Percentiles rank a stretch among this genome's conserved stretches.
phyloP scores from a whole-genome alignment of 2,113 vertebrate genomes.

The Danio rerio region DNA sequence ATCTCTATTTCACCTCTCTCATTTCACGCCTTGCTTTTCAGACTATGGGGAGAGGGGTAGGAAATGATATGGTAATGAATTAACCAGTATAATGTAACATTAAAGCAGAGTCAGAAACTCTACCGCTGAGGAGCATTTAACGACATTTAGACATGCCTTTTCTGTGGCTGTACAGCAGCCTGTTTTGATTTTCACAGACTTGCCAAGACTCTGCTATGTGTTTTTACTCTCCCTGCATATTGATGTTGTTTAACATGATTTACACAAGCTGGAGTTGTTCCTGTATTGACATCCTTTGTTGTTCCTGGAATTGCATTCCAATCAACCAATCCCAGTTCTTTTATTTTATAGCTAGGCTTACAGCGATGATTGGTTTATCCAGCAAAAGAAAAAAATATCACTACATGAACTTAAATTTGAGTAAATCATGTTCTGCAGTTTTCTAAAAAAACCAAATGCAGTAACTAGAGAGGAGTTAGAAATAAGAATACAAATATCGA shows the following conservation, averaged over 20 bases:
- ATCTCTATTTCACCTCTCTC: constrained; percentile 44
- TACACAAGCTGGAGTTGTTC: constrained; percentile 7
- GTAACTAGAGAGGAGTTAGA: not conserved
- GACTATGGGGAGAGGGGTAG: not conserved
- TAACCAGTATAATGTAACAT: constrained; percentile 27
- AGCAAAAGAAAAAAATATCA: not conserved
- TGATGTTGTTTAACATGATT: constrained; percentile 34
- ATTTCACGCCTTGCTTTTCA: constrained; percentile 10
- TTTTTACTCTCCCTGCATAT: constrained; percentile 8
- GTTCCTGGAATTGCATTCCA: constrained; percentile 13
- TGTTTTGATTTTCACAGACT: not conserved
- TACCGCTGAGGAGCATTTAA: constrained; percentile 4
- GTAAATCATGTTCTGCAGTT: not conserved
- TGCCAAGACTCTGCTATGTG: not conserved
- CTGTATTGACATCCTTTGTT: constrained; percentile 6
- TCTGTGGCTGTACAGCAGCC: not conserved
- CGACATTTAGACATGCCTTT: not conserved
- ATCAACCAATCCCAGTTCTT: not conserved
- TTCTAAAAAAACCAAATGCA: not conserved
- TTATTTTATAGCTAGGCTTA: constrained; percentile 28
- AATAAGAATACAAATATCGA: too few species aligned
- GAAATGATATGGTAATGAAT: constrained; percentile 52
- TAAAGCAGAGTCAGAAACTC: constrained; percentile 19
- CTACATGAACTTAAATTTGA: not conserved
- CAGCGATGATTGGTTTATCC: constrained; percentile 1